Percentiles rank a stretch among this genome's conserved stretches.
Conservation (phyloP, 2,888 invertebrate genomes). For the Camponotus fellah region DNA sequence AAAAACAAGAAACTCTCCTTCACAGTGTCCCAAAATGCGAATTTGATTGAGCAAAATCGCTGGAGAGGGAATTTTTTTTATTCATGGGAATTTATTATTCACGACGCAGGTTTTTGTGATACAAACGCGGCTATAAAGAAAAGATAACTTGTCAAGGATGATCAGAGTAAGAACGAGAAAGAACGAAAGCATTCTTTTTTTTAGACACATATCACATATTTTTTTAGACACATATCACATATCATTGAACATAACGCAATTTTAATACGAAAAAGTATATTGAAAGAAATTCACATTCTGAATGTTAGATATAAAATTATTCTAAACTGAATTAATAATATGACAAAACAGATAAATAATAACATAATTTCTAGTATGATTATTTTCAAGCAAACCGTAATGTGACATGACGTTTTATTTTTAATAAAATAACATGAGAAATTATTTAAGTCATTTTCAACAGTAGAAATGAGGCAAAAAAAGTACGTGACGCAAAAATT, state of each 20-base stretch:
- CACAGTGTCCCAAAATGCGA: conserved; percentile 44
- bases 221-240: background rate
- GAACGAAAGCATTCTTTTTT: background rate
- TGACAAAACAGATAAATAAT: background rate
- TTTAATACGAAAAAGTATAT: background rate
- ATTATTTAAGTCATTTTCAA: background rate
- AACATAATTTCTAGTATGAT: background rate
- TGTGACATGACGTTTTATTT: background rate
- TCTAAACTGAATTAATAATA: background rate
- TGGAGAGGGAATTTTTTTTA: conserved; percentile 34
- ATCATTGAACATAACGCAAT: background rate
- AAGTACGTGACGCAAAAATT: background rate
- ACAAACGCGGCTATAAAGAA: conserved; percentile 22
- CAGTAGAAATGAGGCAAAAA: background rate
- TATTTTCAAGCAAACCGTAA: background rate
- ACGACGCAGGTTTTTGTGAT: conserved; percentile 3
- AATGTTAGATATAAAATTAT: background rate
- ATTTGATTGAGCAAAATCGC: conserved; percentile 37
- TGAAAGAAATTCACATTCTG: background rate
- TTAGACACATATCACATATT: background rate
- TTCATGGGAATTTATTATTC: conserved; percentile 41
- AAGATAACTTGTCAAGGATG: conserved; percentile 7
- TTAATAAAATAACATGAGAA: background rate
- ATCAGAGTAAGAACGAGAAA: background rate
- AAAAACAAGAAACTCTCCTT: conserved; percentile 43